Base-by-base conservation (phyloP, 2,113 vertebrate species). In the Anser cygnoides region DNA sequence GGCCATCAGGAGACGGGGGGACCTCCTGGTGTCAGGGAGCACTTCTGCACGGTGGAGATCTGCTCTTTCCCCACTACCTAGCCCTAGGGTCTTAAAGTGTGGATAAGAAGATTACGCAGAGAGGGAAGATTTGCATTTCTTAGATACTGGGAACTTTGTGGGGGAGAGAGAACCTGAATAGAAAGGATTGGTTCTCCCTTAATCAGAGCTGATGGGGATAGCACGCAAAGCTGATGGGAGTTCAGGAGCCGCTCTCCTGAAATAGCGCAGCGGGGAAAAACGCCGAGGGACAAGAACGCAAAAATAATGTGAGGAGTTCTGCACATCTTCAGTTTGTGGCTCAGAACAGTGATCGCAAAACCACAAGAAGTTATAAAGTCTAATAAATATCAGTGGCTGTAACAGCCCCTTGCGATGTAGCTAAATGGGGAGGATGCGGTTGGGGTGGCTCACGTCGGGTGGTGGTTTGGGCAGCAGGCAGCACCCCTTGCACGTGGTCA, bases 121-220 rank as follows among this genome's bases (percentile, higher is more conserved):
- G 82, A 80, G 72, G 55, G 68, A 74, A 71, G 65, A 57, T 67
- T 90, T 92, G 79, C 43, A 31, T 93, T 95, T 93, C 72, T 93
- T 22, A 12, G 52, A 59, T 91, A 41, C 43, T 35, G 46, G 63
- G 67, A 90, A 77, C 63, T 84, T 67, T 81, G 58, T 1, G 0
- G 33, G 33, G 37, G 54, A 63, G 35, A 68, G 79, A 72, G 75
- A 88, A 50, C 43, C 46, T 46, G 75, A 74, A 63, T 26, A 88
- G 88, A 88, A 93, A 6, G 88, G 80, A 80, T 94, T 84, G 72
- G 72, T 84, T 97, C 79, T 92, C 79, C 92, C n/a, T 89, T 94
- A 94, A 92, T 74, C 52, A 5, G 65, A 67, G 82, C 43, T 78
- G 92, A 67, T 50, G 55, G 84, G 74, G 82, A 85, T 5, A 13